Evolutionary conservation across 2,797 vertebrate genomes (phyloP), one percentile per base, ranked within the genome.

Genomic region (Hippopotamyrus pictus): DNA sequence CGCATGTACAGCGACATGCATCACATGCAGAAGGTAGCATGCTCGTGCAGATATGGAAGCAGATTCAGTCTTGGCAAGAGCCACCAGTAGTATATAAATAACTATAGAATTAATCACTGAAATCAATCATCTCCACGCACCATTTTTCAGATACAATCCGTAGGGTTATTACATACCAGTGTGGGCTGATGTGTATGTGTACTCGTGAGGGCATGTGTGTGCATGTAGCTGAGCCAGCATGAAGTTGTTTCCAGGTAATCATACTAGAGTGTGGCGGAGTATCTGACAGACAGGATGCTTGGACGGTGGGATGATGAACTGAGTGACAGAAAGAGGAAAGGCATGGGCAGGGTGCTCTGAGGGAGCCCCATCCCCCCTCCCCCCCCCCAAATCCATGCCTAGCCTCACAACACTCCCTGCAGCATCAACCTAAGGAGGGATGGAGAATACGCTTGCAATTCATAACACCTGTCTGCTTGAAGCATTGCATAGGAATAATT

Each of bases 401-500:
- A n/a, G 9, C 69, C 7, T 53, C 79, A 1, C 25, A 12, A 44
- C 12, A 41, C 22, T 84, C 46, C 33, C 65, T 83, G 73, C 53
- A 29, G 17, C 12, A 51, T 8, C 84, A 89, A 88, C 29, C 37
- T 8, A 54, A 54, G 59, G 51, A 44, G 83, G 48, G n/a, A 59
- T 37, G 6, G 57, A 19, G 19, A 29, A 50, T 76, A n/a, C n/a
- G 69, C 8, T 29, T 0, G 29, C 14, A 14, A 44, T 90, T 86
- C 89, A 83, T 84, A 53, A 33, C 22, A 88, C 8, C 53, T 76
- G 79, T 83, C 86, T 59, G 57, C 19, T 46, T 73, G 79, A 88
- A 90, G 87, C 87, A 89, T 88, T 73, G 59, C 85, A 85, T 46
- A 53, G 50, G 37, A 89, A 88, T 89, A 91, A 89, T 88, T 89